These are phyloP conservation scores for Drosophila watanabei DNA, from an alignment of 1,140 invertebrate species.

Conservation along the genomic window DNA sequence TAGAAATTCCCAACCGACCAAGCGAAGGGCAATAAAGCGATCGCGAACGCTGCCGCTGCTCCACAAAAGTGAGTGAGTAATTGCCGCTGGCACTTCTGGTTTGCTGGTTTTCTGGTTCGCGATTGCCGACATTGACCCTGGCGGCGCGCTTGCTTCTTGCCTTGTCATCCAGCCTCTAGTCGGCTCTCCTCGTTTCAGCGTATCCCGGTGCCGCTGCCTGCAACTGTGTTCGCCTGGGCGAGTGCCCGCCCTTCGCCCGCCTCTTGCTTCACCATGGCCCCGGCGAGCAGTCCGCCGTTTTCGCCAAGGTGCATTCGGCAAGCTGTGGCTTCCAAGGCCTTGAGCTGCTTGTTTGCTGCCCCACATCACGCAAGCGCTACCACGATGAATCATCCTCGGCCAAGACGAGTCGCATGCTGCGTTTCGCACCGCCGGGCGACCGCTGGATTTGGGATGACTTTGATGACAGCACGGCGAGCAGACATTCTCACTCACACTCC, in stretches of 20 bases:
- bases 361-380: slow-evolving; percentile 26
- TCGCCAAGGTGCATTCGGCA: slow-evolving; percentile 57
- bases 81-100: slow-evolving; percentile 56
- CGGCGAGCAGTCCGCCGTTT: slow-evolving; percentile 58
- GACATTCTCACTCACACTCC: slow-evolving; percentile 2
- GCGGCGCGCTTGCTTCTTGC: slow-evolving; percentile 18
- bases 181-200: slow-evolving; percentile 37
- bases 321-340: slow-evolving; percentile 67
- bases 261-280: slow-evolving; percentile 56
- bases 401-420: slow-evolving; percentile 43
- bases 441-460: slow-evolving; percentile 62
- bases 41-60: slow-evolving; percentile 19
- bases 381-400: slow-evolving; percentile 21
- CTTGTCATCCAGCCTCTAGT: slow-evolving; percentile 24
- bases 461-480: not conserved
- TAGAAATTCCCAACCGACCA: slow-evolving; percentile 69
- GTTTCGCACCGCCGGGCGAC: slow-evolving; percentile 44
- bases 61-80: slow-evolving; percentile 77
- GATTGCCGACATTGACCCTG: slow-evolving; percentile 54
- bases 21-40: slow-evolving; percentile 76
- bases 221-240: slow-evolving; percentile 63
- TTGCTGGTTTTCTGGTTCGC: slow-evolving; percentile 38
- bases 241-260: slow-evolving; percentile 51
- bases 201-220: slow-evolving; percentile 32
- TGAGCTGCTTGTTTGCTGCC: slow-evolving; percentile 70